Evolutionary conservation across 2,888 invertebrate genomes (phyloP), one percentile per base, ranked within the genome.

Genomic region (Tolmerus cingulatus): DNA sequence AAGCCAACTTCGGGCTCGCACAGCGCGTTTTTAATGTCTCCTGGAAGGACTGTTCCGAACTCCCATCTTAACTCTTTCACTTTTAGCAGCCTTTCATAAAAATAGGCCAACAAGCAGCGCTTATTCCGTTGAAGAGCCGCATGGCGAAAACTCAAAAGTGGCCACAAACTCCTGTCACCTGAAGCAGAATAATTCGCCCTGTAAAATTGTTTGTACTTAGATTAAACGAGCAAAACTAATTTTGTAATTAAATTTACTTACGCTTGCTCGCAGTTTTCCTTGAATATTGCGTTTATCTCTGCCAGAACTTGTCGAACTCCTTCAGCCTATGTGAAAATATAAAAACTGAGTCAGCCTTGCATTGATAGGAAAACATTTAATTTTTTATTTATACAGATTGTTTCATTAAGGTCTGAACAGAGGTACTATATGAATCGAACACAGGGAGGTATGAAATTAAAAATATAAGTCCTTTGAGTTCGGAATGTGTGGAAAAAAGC

Each of bases 41-140:
- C 92, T 0, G 99, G 98, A 86, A 99, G 92, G 78, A 98, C 96
- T 55, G 98, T 97, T 0, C 99, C 99, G 91, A 98, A 97, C 90
- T 98, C 97, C 99, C 99, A 99, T 78, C 99, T 94, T 92, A 98
- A 94, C n/a, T 96, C 95, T 90, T 96, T 95, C 30, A 99, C 95
- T 90, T 96, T 95, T 89, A 94, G 94, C 91, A 98, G 93, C 89
- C 99, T 94, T 90, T 96, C 97, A 91, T 97, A 96, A 85, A 97
- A 93, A 90, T 97, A 97, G 0, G 97, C 95, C 0, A 98, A 93
- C 0, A 99, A 93, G 91, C 98, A 99, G 51, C 99, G 94, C 91
- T 98, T 96, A 91, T 98, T 98, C 74, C 98, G 94, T 91, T 97
- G 96, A 23, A 98, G 92, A 0, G 97, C 97, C 51, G 96, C 95